Conservation (phyloP, 2,797 vertebrate species). For the Gobionotothen gibberifrons region DNA sequence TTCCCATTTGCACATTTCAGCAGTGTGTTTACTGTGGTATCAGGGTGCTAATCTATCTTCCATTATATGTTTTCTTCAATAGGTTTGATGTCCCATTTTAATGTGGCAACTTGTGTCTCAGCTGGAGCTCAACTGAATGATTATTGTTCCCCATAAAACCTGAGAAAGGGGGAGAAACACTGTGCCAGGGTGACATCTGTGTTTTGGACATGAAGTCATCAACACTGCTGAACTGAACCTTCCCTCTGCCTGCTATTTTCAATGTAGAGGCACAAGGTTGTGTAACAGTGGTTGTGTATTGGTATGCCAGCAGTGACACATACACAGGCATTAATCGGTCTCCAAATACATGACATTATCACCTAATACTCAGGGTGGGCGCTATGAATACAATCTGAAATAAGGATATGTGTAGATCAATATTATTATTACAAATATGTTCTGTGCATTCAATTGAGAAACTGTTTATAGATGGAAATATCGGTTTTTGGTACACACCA, state of each 20-base stretch:
- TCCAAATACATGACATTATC: constrained; percentile 19
- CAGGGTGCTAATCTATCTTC: constrained; percentile 46
- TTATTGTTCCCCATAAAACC: constrained; percentile 74
- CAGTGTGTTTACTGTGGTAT: constrained; percentile 23
- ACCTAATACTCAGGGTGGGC: constrained; percentile 4
- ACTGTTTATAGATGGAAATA: neutral
- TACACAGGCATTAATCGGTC: constrained; percentile 37
- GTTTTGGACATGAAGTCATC: constrained; percentile 65
- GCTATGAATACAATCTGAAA: neutral
- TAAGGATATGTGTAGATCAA: neutral
- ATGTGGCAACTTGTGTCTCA: constrained; percentile 58
- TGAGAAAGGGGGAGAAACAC: constrained; percentile 73
- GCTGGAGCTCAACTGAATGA: constrained; percentile 69
- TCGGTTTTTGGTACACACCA: constrained; percentile 6
- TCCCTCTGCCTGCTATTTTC: constrained; percentile 33
- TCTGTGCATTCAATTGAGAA: neutral
- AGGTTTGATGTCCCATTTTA: constrained; percentile 50
- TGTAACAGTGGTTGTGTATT: constrained; percentile 52
- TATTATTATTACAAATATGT: constrained; percentile 7
- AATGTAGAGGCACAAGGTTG: constrained; percentile 58
- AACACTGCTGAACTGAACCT: constrained; percentile 53
- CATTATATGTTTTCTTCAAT: constrained; percentile 56
- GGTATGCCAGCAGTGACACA: constrained; percentile 44
- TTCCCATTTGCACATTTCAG: constrained; percentile 46
- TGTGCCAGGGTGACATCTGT: constrained; percentile 71